Conservation (phyloP, 2,113 vertebrate species). For the Python bivittatus region DNA sequence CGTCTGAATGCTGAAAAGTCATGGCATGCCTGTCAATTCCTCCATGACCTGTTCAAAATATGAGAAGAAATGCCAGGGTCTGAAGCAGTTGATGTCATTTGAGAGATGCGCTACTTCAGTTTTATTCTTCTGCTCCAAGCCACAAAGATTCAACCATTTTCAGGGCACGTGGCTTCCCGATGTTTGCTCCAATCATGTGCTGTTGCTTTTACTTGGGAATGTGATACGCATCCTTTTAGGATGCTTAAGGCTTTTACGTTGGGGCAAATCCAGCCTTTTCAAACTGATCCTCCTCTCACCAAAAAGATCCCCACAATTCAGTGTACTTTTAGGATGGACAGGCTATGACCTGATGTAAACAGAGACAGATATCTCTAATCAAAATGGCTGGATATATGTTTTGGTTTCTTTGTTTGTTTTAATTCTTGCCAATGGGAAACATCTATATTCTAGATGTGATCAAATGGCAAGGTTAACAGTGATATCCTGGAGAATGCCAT, state of each 20-base stretch:
- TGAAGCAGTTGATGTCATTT: background rate
- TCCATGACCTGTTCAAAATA: background rate
- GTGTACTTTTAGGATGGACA: background rate
- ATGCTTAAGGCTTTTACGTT: background rate
- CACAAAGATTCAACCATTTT: background rate
- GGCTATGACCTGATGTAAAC: background rate
- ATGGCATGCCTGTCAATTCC: background rate
- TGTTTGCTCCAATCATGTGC: background rate
- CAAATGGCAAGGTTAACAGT: background rate
- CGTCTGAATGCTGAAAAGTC: background rate
- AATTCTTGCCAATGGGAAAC: background rate
- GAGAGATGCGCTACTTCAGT: background rate
- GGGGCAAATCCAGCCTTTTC: background rate
- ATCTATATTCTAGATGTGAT: background rate
- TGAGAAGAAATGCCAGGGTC: background rate
- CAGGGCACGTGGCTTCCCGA: background rate
- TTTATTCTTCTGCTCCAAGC: background rate
- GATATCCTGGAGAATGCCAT: background rate
- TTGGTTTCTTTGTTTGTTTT: background rate
- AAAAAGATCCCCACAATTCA: background rate
- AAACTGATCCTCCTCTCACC: background rate
- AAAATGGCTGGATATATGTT: background rate
- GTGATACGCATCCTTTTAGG: background rate
- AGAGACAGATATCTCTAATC: background rate
- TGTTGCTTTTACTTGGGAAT: background rate